Evolutionary conservation across 2,797 vertebrate species (phyloP).

Genomic region (Chromis chromis): DNA sequence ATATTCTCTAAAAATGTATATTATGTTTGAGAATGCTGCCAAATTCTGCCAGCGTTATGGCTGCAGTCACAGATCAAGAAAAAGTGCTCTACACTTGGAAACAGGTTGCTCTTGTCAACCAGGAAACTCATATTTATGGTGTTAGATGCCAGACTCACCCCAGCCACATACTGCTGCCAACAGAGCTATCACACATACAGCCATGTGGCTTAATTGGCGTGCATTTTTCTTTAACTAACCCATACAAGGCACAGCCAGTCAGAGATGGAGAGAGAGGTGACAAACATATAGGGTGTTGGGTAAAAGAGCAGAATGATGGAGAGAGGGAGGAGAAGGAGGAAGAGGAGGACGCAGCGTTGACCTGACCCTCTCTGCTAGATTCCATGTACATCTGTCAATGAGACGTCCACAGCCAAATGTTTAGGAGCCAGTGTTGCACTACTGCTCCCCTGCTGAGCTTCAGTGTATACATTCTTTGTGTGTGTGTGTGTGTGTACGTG

Average conservation of each 20-base stretch:
- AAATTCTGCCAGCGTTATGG: constrained; percentile 5
- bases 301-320: constrained; percentile 30
- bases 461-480: constrained; percentile 66
- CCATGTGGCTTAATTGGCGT: constrained; percentile 59
- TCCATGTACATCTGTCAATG: constrained; percentile 78
- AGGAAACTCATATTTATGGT: constrained; percentile 41
- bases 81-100: constrained; percentile 20
- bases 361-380: constrained; percentile 71
- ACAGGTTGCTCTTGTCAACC: constrained; percentile 55
- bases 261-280: constrained; percentile 33
- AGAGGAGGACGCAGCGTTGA: constrained; percentile 59
- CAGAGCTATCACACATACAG: constrained; percentile 47
- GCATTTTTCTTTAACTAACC: constrained; percentile 42
- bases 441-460: constrained; percentile 66
- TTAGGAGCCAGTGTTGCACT: constrained; percentile 69
- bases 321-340: constrained; percentile 42
- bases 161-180: constrained; percentile 48
- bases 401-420: constrained; percentile 74
- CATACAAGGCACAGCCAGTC: constrained; percentile 46
- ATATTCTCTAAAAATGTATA: constrained; percentile 11
- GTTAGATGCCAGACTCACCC: constrained; percentile 40
- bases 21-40: constrained; percentile 11
- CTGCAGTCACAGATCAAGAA: constrained; percentile 16
- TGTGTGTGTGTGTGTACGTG: constrained; percentile 7
- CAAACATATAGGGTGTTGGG: constrained; percentile 51